These are phyloP conservation scores for Pinna nobilis DNA, from an alignment of 1,140 invertebrate species.

Conservation along the genomic window DNA sequence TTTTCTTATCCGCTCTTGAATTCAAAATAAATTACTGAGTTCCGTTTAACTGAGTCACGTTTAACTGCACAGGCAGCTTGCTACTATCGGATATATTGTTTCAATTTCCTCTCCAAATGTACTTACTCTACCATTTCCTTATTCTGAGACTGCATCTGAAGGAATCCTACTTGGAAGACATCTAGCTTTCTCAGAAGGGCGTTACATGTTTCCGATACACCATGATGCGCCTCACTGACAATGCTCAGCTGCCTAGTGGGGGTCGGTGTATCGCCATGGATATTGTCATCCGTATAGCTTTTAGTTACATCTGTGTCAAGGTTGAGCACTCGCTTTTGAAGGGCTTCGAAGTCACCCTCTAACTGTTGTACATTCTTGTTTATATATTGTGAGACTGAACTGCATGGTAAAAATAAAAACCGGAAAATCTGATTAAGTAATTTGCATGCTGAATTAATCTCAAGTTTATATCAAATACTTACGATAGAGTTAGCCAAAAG, in stretches of 20 bases:
- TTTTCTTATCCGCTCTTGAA: too few species aligned
- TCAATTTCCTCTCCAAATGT: too few species aligned
- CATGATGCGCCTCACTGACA: neutral
- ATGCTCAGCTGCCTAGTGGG: constrained; percentile 12
- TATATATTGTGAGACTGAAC: neutral
- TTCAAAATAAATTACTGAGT: too few species aligned
- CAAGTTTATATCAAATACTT: too few species aligned
- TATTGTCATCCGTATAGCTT: constrained; percentile 12
- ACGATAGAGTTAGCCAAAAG: too few species aligned
- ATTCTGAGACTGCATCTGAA: constrained; percentile 17
- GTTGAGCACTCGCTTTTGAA: neutral
- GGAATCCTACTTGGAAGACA: constrained; percentile 14
- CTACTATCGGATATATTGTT: too few species aligned
- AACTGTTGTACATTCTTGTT: neutral
- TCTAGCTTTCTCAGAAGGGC: constrained; percentile 2
- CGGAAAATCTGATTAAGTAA: too few species aligned
- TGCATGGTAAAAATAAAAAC: too few species aligned
- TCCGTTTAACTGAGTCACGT: too few species aligned
- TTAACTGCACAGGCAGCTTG: too few species aligned
- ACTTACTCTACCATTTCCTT: constrained; percentile 18
- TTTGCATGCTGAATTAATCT: too few species aligned
- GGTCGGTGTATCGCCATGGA: constrained; percentile 17
- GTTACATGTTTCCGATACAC: constrained; percentile 6
- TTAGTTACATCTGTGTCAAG: neutral
- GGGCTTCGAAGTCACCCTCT: constrained; percentile 6